Percentiles rank a stretch among this genome's conserved stretches.
Evolutionary conservation across 1,140 invertebrate genomes (phyloP).

Genomic region (Bombus confusus): DNA sequence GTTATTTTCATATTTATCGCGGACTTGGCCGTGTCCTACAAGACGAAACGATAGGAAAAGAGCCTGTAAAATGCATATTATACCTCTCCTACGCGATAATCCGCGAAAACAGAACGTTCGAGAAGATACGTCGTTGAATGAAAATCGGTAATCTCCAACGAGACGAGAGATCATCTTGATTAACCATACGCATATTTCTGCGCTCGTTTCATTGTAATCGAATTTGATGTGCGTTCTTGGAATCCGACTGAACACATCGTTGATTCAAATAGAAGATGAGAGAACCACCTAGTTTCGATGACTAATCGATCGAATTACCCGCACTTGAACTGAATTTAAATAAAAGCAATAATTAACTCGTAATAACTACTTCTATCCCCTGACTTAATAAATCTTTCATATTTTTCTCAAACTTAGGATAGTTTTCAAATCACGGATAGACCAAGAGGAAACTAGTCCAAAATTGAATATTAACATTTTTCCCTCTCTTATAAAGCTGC

Average conservation of each 20-base stretch:
- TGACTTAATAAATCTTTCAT: too few species aligned
- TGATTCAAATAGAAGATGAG: too few species aligned
- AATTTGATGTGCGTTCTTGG: neutral
- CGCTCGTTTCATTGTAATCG: neutral
- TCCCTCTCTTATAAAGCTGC: neutral
- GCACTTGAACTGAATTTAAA: neutral
- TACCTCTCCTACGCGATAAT: neutral
- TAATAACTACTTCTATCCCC: too few species aligned
- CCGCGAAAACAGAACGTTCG: neutral
- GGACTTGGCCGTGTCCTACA: neutral
- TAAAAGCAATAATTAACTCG: neutral
- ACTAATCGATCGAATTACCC: neutral
- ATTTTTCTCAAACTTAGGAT: too few species aligned
- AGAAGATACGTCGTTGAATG: neutral
- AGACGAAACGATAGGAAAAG: constrained; percentile 11
- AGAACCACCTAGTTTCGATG: neutral
- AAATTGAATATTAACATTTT: neutral
- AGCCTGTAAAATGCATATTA: too few species aligned
- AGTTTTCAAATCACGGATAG: too few species aligned
- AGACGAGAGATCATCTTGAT: neutral
- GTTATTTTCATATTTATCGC: constrained; percentile 37
- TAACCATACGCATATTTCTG: neutral
- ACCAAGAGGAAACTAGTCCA: too few species aligned
- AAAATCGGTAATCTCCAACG: neutral
- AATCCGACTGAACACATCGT: neutral